These are phyloP conservation scores for Psylliodes chrysocephalus DNA, from an alignment of 2,888 invertebrate species.

Conservation along the genomic window DNA sequence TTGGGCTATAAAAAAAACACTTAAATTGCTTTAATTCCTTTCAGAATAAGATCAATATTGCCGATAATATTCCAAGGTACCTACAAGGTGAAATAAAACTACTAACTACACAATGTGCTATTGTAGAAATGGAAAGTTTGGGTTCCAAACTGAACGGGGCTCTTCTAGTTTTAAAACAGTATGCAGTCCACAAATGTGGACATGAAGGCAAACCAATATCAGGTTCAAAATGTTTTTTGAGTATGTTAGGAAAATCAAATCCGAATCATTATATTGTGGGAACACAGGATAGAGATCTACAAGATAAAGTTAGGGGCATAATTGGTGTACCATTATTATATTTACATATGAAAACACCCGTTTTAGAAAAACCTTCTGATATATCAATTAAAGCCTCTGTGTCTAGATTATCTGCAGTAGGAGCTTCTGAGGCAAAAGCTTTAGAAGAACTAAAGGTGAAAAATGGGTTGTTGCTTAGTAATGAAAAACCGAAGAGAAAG, in stretches of 20 bases:
- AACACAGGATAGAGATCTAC: constrained; percentile 81
- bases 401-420: constrained; percentile 66
- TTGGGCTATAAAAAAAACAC: neutral
- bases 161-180: constrained; percentile 84
- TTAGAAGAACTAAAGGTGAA: constrained; percentile 71
- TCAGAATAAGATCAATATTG: constrained; percentile 88
- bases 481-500: constrained; percentile 63
- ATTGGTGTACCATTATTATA: constrained; percentile 87
- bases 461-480: constrained; percentile 67
- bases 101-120: constrained; percentile 90
- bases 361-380: constrained; percentile 84
- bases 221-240: constrained; percentile 81
- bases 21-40: constrained; percentile 26
- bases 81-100: constrained; percentile 83
- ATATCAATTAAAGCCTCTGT: constrained; percentile 73
- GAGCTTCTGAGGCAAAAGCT: constrained; percentile 68
- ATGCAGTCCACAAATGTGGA: constrained; percentile 84
- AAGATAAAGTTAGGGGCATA: constrained; percentile 69
- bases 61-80: constrained; percentile 92
- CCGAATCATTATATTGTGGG: constrained; percentile 82
- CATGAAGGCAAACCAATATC: constrained; percentile 80
- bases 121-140: constrained; percentile 87
- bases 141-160: constrained; percentile 82
- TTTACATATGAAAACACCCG: constrained; percentile 85
- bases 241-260: constrained; percentile 76